A percentile compares a stretch with the other conserved stretches of the same genome.
Evolutionary conservation across 2,888 invertebrate species (phyloP).

Genomic region (Euplexia lucipara): DNA sequence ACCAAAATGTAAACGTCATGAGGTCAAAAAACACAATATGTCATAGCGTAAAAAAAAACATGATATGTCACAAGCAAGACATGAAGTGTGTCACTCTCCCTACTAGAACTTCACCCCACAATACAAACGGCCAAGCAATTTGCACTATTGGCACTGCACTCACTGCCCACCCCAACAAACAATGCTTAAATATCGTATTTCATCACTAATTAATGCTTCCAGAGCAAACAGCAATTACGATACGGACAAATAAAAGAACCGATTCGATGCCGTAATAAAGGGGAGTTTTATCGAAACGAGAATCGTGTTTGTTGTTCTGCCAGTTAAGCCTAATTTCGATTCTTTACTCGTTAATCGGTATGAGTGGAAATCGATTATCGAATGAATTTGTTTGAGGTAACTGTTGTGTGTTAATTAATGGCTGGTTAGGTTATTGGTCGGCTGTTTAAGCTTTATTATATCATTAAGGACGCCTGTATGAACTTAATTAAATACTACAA

Average conservation of each 20-base stretch:
- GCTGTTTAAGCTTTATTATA: constrained; percentile 28
- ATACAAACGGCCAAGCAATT: constrained; percentile 14
- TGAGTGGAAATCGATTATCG: constrained; percentile 63
- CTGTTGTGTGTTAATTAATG: constrained; percentile 45
- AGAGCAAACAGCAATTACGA: constrained; percentile 86
- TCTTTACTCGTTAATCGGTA: constrained; percentile 73
- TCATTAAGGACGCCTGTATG: constrained; percentile 4
- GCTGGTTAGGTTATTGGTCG: constrained; percentile 34
- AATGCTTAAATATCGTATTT: constrained; percentile 84
- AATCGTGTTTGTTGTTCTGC: constrained; percentile 78
- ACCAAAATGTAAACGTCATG: constrained; percentile 1
- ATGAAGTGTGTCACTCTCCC: constrained; percentile 10
- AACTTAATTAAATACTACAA: constrained; percentile 14
- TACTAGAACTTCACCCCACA: neutral
- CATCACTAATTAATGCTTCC: constrained; percentile 85
- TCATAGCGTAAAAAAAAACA: too few relatives aligned
- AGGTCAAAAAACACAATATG: constrained; percentile 2
- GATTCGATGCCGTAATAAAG: constrained; percentile 76
- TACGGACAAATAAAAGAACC: constrained; percentile 79
- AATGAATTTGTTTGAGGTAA: constrained; percentile 49
- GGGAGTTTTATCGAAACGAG: constrained; percentile 77
- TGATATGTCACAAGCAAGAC: constrained; percentile 10
- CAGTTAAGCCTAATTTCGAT: constrained; percentile 83
- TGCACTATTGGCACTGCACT: constrained; percentile 43
- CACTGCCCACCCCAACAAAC: constrained; percentile 64